A percentile compares a stretch with the other conserved stretches of the same genome.
phyloP scores from a whole-genome alignment of 2,888 invertebrate genomes.

The Noctua comes region DNA sequence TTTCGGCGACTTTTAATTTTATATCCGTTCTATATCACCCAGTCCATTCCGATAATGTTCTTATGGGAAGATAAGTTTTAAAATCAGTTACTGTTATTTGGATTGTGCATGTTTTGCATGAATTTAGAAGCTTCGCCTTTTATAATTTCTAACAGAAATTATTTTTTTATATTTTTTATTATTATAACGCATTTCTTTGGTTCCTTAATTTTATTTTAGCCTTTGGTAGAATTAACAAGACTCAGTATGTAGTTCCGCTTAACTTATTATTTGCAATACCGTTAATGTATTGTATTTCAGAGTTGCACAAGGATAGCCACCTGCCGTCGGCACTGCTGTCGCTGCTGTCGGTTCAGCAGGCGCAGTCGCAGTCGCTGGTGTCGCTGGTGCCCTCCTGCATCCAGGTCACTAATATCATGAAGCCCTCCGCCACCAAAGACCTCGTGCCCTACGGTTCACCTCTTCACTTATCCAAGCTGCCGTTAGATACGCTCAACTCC shows the following conservation, averaged over 20 bases:
- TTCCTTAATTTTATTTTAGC: conserved; percentile 90
- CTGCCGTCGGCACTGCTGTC: conserved; percentile 87
- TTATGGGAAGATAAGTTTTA: conserved; percentile 88
- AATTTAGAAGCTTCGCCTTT: conserved; percentile 89
- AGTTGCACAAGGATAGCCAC: conserved; percentile 83
- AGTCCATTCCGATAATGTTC: conserved; percentile 70
- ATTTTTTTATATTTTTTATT: conserved; percentile 80
- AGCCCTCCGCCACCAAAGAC: conserved; percentile 67
- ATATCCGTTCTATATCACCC: conserved; percentile 64
- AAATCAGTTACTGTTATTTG: conserved; percentile 79
- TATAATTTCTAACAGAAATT: conserved; percentile 88
- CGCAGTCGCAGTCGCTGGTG: conserved; percentile 75
- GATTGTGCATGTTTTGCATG: conserved; percentile 90
- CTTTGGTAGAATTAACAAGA: conserved; percentile 90
- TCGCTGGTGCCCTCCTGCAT: conserved; percentile 78
- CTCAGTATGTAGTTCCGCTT: conserved; percentile 86
- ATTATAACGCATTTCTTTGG: conserved; percentile 91
- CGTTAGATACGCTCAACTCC: conserved; percentile 69
- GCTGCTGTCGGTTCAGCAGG: conserved; percentile 83
- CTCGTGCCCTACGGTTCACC: conserved; percentile 58
- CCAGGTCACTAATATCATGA: conserved; percentile 74
- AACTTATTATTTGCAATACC: conserved; percentile 86
- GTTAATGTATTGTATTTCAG: conserved; percentile 88
- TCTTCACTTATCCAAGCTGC: conserved; percentile 66
- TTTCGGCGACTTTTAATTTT: conserved; percentile 77